These are phyloP conservation scores for Eupithecia inturbata DNA, from an alignment of 2,888 invertebrate species.

Conservation along the genomic window DNA sequence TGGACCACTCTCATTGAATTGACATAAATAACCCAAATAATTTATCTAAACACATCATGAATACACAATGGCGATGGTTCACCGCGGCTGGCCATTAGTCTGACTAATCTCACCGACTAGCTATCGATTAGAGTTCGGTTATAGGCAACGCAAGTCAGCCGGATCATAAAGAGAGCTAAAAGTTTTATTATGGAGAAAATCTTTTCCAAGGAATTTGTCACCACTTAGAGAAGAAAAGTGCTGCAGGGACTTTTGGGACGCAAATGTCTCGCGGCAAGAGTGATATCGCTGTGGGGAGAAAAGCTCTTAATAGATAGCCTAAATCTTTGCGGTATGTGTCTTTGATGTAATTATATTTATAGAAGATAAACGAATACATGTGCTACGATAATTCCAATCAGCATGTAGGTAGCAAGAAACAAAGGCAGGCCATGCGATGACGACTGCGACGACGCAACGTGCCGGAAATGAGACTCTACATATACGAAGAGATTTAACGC, in stretches of 20 bases:
- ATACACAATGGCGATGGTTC: conserved; percentile 35
- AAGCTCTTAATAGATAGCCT: neutral
- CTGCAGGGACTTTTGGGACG: neutral
- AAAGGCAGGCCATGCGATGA: too few relatives aligned
- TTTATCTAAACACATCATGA: conserved; percentile 35
- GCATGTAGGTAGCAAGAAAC: neutral
- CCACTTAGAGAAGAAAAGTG: neutral
- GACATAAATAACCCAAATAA: conserved; percentile 29
- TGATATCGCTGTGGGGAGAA: neutral
- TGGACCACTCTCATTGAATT: conserved; percentile 14
- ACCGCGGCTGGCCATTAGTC: conserved; percentile 32
- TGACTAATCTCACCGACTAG: conserved; percentile 34
- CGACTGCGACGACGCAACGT: too few relatives aligned
- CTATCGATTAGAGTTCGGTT: conserved; percentile 36
- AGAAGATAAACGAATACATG: neutral
- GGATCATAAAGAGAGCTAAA: neutral
- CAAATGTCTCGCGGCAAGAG: neutral
- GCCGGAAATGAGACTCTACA: neutral
- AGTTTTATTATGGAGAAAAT: neutral
- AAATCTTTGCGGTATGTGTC: neutral
- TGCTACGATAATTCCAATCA: neutral
- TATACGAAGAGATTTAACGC: neutral
- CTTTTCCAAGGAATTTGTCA: neutral
- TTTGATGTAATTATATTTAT: neutral
- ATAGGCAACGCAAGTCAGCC: conserved; percentile 10